Evolutionary conservation across 2,113 vertebrate species (phyloP), one percentile per base, ranked within the genome.

Genomic region (Camelus dromedarius): DNA sequence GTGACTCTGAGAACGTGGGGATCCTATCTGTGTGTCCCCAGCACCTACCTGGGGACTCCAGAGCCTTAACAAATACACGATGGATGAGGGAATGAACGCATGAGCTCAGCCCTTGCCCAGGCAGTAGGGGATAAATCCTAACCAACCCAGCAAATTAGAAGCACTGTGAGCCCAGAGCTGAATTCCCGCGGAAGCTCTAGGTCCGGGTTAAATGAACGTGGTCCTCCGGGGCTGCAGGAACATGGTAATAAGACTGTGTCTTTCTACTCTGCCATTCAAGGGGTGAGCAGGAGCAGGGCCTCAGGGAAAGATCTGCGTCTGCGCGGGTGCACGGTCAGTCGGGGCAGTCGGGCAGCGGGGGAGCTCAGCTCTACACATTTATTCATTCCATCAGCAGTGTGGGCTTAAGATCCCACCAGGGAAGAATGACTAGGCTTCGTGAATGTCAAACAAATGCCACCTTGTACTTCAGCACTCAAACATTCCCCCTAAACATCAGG

Each of bases 141-240:
- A 48, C 54, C 32, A 79, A 3, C 26, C 26, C 8, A 50, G 80
- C 69, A 35, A 46, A 46, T 56, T 1, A 73, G 54, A 96, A 91
- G 84, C 62, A 46, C 12, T 46, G 67, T 64, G 66, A 42, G 92
- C 87, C 35, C 30, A 42, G 19, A 19, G 86, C 48, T 56, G 88
- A 93, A 96, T 96, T 77, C 90, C 79, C 30, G 91, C 87, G 6
- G 38, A 35, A 70, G 87, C 90, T 91, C 38, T 10, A 64, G 67
- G 95, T 67, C 60, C 73, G 24, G 81, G 79, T 91, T 95, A 88
- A 97, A 81, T 9, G 26, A 82, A 14, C 10, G 28, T n/a, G 79
- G 95, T 69, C 66, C n/a, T 52, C 19, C 24, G 19, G 26, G 87
- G 67, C n/a, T n/a, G 7, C 42, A 62, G 46, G 42, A 28, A 52